Evolutionary conservation across 2,797 vertebrate genomes (phyloP), one percentile per base, ranked within the genome.

Genomic region (Lerista edwardsae): DNA sequence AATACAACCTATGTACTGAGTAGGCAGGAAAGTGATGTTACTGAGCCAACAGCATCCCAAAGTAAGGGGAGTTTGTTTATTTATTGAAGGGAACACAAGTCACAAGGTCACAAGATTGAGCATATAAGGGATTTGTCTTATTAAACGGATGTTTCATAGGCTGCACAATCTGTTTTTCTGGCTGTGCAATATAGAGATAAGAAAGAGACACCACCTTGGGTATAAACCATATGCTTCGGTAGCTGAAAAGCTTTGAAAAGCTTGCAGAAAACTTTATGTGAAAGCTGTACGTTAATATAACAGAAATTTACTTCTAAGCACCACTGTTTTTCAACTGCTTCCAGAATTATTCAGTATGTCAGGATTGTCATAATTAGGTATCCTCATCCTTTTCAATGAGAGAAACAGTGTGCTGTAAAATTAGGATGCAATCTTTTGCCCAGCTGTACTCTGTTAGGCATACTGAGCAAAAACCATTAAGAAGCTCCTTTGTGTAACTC

Each of bases 391-490:
- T 83, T 23, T 36, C 55, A 68, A 3, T 5, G 31, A 68, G 44
- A 39, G 64, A 51, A 1, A 73, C 73, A n/a, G n/a, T 75, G 87
- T 78, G 73, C 17, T 15, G 84, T 87, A 87, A 84, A 1, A 61
- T 0, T 61, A 72, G 61, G 9, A 25, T 36, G 6, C 27, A 29
- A 19, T 41, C 51, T 59, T 39, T 27, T 41, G 39, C 34, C 67
- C 47, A 68, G 11, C n/a, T 64, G 29, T 2, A 67, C 6, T 10
- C 78, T 73, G 29, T 83, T 1, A 41, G 76, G 64, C 23, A 55
- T 25, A 86, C 77, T 10, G 64, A 29, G 9, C 9, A 72, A 67
- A 47, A 67, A 67, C 62, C 29, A 47, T 10, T 41, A 39, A 31
- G 27, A 72, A 72, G 65, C 12, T 67, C 4, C 15, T 31, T 23